A percentile compares a stretch with the other conserved stretches of the same genome.
phyloP scores from a whole-genome alignment of 2,797 vertebrate genomes.

The Notamacropus eugenii region DNA sequence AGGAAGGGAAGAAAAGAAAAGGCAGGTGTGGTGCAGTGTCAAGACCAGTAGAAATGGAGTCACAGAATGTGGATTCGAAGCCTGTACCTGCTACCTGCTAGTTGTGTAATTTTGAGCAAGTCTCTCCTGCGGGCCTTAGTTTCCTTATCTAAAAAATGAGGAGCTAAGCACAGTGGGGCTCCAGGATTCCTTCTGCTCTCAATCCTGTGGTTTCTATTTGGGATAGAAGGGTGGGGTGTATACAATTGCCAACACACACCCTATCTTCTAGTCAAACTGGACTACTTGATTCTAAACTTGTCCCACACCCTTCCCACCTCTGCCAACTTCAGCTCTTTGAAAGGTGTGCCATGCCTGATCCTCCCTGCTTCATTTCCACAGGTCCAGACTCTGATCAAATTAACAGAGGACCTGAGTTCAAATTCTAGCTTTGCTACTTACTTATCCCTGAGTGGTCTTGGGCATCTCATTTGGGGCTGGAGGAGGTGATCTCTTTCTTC shows the following conservation, averaged over 20 bases:
- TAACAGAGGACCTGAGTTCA: background rate
- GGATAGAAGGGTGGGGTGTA: background rate
- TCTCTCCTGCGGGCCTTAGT: background rate
- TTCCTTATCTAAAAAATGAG: background rate
- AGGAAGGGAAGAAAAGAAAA: fast-evolving
- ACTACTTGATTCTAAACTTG: background rate
- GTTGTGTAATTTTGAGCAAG: background rate
- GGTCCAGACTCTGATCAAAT: background rate
- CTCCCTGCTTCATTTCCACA: background rate
- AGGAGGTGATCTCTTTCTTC: background rate
- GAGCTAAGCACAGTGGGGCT: background rate
- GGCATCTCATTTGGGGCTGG: background rate
- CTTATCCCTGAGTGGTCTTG: background rate
- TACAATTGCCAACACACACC: background rate
- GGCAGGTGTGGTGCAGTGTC: background rate
- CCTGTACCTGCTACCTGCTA: background rate
- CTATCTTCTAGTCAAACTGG: background rate
- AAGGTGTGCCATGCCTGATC: background rate
- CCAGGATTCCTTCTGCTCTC: background rate
- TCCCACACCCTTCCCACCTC: background rate
- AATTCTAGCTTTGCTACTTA: background rate
- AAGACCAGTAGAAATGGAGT: background rate
- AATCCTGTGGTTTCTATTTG: background rate
- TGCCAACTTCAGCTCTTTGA: background rate
- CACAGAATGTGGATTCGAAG: background rate